phyloP scores from a whole-genome alignment of 2,888 invertebrate species.

The Bembecia ichneumoniformis region DNA sequence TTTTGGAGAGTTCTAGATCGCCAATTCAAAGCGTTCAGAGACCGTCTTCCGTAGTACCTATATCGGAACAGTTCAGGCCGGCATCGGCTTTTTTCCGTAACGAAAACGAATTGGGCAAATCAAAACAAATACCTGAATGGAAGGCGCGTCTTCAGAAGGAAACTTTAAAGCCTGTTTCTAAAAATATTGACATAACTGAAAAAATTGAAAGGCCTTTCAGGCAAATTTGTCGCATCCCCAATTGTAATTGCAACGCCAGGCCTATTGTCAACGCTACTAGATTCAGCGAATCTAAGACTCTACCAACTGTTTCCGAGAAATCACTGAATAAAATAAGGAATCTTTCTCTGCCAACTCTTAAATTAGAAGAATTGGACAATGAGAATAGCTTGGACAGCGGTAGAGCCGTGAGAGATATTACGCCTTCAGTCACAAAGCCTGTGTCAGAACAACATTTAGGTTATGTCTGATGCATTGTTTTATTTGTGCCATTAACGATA shows the following conservation, averaged over 20 bases:
- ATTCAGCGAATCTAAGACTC: slow-evolving; percentile 47
- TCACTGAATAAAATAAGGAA: slow-evolving; percentile 49
- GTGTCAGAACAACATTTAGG: slow-evolving; percentile 72
- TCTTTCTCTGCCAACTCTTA: slow-evolving; percentile 58
- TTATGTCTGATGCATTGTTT: slow-evolving; percentile 47
- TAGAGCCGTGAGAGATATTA: slow-evolving; percentile 46
- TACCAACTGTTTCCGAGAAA: slow-evolving; percentile 46
- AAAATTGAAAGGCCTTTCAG: slow-evolving; percentile 46
- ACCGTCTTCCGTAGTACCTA: slow-evolving; percentile 59
- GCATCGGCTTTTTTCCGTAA: slow-evolving; percentile 52
- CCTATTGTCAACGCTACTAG: slow-evolving; percentile 27
- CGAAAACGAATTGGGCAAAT: slow-evolving; percentile 31
- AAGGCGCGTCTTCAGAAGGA: slow-evolving; percentile 53
- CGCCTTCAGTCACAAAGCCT: slow-evolving; percentile 38
- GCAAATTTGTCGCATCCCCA: slow-evolving; percentile 54
- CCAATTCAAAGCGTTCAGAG: slow-evolving; percentile 40
- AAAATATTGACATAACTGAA: slow-evolving; percentile 50
- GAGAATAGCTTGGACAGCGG: slow-evolving; percentile 30
- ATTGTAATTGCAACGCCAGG: slow-evolving; percentile 55
- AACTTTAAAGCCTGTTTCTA: slow-evolving; percentile 34
- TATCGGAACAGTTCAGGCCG: slow-evolving; percentile 56
- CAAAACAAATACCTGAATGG: slow-evolving; percentile 55
- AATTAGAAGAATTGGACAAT: slow-evolving; percentile 44
- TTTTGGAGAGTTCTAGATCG: slow-evolving; percentile 50
- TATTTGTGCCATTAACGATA: slow-evolving; percentile 6